Evolutionary conservation across 92 coral and sea anemone genomes (phyloP), one percentile per base, ranked within the genome.

Genomic region (Micromussa lordhowensis): DNA sequence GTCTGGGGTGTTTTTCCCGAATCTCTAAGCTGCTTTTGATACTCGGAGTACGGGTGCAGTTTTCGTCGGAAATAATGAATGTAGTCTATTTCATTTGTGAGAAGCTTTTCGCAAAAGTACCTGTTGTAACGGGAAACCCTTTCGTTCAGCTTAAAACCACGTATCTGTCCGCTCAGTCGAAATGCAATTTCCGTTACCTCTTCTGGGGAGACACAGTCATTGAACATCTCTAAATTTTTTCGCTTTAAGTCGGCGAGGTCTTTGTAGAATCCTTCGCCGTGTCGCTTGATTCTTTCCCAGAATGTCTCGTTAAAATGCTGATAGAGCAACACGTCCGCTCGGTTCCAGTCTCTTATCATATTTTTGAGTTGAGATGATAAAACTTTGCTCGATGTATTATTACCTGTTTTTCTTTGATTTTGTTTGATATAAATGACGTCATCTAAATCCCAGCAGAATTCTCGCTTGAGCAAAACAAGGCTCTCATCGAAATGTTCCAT

Each of bases 401-500:
- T 83, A 8, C 87, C 85, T 14, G 64, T 53, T 26, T 86, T 92
- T 82, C 99, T 64, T 93, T 96, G 95, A 85, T 97, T 97, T 68
- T 94, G 92, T 63, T 92, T 96, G 22, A 93, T 95, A 64, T 97
- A 97, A 17, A 96, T 92, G 2, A 97, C 95, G 68, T 97, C 99
- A 30, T 96, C 96, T 82, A 97, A 59, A 34, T 96, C 91, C 99
- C 99, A 97, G 63, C 99, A 97, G 49, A 97, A 90, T 55, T 95
- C 97, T 49, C 98, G 87, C 80, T 97, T 96, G 51, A 97, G 88
- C 35, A 97, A 89, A 24, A 97, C 92, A 53, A 97, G 87, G 85
- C 99, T 97, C 77, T 97, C 99, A 77, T 97, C 99, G 79, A 95
- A 97, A 87, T 97, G 96, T 30, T 97, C 99, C 98, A 94, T 97